phyloP scores from a whole-genome alignment of 2,113 vertebrate species.

The Oncorhynchus gorbuscha region DNA sequence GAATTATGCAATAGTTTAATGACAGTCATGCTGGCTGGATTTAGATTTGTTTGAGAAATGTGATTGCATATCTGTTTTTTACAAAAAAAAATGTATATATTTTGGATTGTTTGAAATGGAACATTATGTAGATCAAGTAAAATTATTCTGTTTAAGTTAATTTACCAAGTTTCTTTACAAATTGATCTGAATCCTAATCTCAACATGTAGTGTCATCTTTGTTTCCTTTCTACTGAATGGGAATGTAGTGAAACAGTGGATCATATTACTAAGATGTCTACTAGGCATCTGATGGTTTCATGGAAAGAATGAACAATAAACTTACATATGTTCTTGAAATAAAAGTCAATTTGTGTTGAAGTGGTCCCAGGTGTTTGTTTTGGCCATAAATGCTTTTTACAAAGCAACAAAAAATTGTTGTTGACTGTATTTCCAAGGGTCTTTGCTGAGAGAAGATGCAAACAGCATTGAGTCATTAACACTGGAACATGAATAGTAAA shows the following conservation, averaged over 20 bases:
- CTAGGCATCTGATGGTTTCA: neutral
- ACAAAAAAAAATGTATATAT: slow-evolving; percentile 78
- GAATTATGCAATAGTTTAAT: slow-evolving; percentile 51
- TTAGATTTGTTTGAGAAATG: slow-evolving; percentile 49
- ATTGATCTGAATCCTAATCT: slow-evolving; percentile 13
- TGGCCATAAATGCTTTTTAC: neutral
- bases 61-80: slow-evolving; percentile 71
- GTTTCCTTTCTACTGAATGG: slow-evolving; percentile 18
- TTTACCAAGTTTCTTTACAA: slow-evolving; percentile 37
- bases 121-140: slow-evolving; percentile 81
- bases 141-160: slow-evolving; percentile 53
- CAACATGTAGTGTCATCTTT: slow-evolving; percentile 25
- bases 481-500: no score
- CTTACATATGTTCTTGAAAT: slow-evolving; percentile 4
- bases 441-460: neutral
- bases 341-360: slow-evolving; percentile 4
- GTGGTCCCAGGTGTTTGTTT: neutral
- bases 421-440: no score
- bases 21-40: slow-evolving; percentile 42
- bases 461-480: no score
- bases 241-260: neutral
- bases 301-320: neutral
- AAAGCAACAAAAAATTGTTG: neutral
- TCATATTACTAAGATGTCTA: neutral
- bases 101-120: slow-evolving; percentile 84